Percentiles rank a stretch among this genome's conserved stretches.
Conservation (phyloP, 2,113 vertebrate species). For the Mustelus asterias region DNA sequence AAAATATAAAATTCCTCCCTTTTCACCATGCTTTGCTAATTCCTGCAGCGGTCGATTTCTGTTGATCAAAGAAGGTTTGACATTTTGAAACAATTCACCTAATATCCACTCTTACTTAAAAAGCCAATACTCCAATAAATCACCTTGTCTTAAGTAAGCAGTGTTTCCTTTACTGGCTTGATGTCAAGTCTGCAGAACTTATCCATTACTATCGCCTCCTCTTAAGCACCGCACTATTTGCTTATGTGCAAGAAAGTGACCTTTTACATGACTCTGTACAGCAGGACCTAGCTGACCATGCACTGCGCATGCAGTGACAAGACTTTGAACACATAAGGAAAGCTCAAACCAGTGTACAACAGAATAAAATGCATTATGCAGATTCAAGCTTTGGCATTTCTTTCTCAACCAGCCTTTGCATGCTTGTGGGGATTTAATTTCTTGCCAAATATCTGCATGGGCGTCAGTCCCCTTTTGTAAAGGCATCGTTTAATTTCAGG, state of each 20-base stretch:
- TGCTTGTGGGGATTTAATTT: not conserved
- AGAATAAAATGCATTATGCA: not conserved
- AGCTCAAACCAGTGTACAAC: not conserved
- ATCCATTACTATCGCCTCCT: not conserved
- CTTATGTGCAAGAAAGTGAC: not conserved
- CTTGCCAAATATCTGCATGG: not conserved
- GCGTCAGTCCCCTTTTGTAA: not conserved
- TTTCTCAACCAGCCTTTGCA: not conserved
- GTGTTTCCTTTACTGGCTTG: not conserved
- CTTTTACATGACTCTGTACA: not conserved
- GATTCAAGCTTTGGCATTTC: not conserved
- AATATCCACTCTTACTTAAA: constrained; percentile 6
- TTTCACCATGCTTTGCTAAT: not conserved
- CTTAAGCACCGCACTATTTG: not conserved
- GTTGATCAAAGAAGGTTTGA: not conserved
- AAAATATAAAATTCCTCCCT: not conserved
- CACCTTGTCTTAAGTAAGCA: not conserved
- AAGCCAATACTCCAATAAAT: constrained; percentile 25
- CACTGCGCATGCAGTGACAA: not conserved
- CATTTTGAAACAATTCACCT: constrained; percentile 1
- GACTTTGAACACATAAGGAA: not conserved
- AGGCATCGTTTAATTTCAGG: not conserved
- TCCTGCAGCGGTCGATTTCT: not conserved
- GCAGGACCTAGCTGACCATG: not conserved
- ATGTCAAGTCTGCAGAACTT: too few relatives aligned